These are phyloP conservation scores for Xestoiulus laeticollis DNA, from an alignment of 2,888 invertebrate genomes.

Conservation along the genomic window DNA sequence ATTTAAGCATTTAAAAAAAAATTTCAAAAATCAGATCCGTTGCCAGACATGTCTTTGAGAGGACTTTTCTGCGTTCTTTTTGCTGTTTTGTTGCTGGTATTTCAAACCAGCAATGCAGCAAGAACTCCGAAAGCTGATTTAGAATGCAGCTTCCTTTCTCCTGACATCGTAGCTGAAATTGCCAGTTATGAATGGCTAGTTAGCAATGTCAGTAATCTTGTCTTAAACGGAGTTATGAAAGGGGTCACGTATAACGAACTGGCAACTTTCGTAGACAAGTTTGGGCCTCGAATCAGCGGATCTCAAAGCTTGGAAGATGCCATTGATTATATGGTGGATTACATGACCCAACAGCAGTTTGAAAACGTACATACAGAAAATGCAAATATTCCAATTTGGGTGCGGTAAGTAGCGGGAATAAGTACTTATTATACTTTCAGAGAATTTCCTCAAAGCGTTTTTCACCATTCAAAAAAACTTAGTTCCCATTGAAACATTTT, in stretches of 20 bases:
- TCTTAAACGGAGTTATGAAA: slow-evolving; percentile 46
- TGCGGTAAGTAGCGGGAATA: slow-evolving; percentile 41
- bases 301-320: slow-evolving; percentile 50
- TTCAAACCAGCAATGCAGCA: not conserved
- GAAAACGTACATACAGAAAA: slow-evolving; percentile 52
- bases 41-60: slow-evolving; percentile 2
- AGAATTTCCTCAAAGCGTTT: not conserved
- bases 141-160: slow-evolving; percentile 40
- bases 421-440: not conserved
- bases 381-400: slow-evolving; percentile 50
- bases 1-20: not conserved
- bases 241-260: slow-evolving; percentile 43
- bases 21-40: not conserved
- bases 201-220: not conserved
- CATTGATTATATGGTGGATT: slow-evolving; percentile 49
- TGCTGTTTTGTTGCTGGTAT: not conserved
- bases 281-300: slow-evolving; percentile 46
- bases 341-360: not conserved
- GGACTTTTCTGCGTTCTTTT: not conserved
- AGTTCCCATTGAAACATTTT: not conserved
- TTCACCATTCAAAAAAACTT: not conserved
- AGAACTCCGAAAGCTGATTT: not conserved
- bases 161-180: slow-evolving; percentile 46
- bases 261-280: slow-evolving; percentile 47
- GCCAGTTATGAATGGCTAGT: slow-evolving; percentile 39